Percentiles rank a stretch among this genome's conserved stretches.
These are phyloP conservation scores for Peromyscus attwateri DNA, from an alignment of 2,797 vertebrate genomes.

Conservation along the genomic window DNA sequence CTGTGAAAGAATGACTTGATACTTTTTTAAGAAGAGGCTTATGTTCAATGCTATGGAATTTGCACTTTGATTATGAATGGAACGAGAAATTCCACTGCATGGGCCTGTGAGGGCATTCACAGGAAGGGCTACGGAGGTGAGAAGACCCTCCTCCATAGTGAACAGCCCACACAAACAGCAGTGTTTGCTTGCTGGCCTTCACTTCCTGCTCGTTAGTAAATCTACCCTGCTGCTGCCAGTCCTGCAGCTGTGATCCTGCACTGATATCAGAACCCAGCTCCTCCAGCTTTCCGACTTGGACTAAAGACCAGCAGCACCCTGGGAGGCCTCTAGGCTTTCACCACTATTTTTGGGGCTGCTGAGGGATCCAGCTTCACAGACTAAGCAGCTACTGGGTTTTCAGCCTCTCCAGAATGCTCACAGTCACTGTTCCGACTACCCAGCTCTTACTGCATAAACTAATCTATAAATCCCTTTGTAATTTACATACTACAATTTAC, in stretches of 20 bases:
- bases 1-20: neutral
- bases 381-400: neutral
- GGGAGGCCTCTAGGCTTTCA: neutral
- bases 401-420: neutral
- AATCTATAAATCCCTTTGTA: neutral
- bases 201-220: neutral
- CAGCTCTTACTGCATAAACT: neutral
- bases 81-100: neutral
- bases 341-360: neutral
- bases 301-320: neutral
- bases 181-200: neutral
- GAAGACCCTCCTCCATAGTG: neutral
- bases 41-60: neutral
- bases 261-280: neutral
- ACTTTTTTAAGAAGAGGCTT: neutral
- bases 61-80: conserved; percentile 23
- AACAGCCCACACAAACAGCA: neutral
- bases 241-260: neutral
- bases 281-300: too few relatives aligned
- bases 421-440: neutral
- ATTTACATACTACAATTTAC: neutral
- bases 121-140: neutral
- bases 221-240: neutral
- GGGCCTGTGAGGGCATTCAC: neutral
- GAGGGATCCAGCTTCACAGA: neutral